A percentile compares a stretch with the other conserved stretches of the same genome.
These are phyloP conservation scores for Mionectes olivaceus DNA, from an alignment of 2,797 vertebrate genomes.

Conservation along the genomic window DNA sequence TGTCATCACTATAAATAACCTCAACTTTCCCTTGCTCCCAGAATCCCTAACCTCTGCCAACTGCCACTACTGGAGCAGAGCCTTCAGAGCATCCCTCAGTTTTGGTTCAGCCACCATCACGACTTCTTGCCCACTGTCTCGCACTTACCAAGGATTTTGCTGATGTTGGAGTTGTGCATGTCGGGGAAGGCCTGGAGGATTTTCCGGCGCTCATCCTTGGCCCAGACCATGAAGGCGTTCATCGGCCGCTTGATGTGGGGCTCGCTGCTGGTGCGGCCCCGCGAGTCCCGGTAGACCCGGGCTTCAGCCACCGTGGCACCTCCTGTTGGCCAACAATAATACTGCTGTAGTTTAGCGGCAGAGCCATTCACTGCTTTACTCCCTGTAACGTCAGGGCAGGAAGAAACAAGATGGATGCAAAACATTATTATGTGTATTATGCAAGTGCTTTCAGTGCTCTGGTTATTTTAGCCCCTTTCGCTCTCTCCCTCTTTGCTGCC, in stretches of 20 bases:
- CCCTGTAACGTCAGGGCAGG: constrained; percentile 87
- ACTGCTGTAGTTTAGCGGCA: constrained; percentile 93
- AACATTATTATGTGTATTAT: constrained; percentile 80
- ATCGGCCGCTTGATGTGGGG: constrained; percentile 99
- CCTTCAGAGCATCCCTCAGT: not conserved
- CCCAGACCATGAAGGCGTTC: constrained; percentile 99
- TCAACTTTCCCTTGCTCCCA: not conserved
- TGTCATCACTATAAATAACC: not conserved
- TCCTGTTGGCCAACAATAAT: constrained; percentile 98
- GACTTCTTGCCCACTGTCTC: not conserved
- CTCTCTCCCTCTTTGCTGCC: not conserved
- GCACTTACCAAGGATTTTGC: constrained; percentile 97
- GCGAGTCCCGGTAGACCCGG: constrained; percentile 95
- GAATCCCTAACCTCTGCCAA: not conserved
- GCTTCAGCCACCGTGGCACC: constrained; percentile 96
- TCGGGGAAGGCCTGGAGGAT: constrained; percentile 99
- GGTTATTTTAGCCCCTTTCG: not conserved
- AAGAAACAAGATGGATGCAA: constrained; percentile 85
- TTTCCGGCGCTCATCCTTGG: constrained; percentile 97
- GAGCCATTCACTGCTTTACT: constrained; percentile 91
- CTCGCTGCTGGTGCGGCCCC: constrained; percentile 95
- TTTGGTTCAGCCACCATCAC: not conserved
- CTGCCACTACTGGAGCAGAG: not conserved
- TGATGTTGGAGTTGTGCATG: constrained; percentile 99
- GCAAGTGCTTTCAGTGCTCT: constrained; percentile 9